These are phyloP conservation scores for Oreochromis aureus DNA, from an alignment of 2,113 vertebrate genomes.

Conservation along the genomic window DNA sequence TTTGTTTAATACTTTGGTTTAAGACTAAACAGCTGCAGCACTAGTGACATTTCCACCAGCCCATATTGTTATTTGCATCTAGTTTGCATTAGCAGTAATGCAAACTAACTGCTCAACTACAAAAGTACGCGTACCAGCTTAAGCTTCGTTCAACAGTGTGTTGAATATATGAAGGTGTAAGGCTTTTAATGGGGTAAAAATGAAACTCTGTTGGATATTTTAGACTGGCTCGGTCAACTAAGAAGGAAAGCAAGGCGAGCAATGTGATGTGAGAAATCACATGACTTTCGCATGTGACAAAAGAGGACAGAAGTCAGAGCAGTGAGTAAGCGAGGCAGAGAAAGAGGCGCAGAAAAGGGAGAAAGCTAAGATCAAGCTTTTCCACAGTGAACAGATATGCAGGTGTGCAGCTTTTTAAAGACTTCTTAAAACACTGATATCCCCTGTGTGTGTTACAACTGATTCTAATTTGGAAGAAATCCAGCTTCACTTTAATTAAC, in stretches of 20 bases:
- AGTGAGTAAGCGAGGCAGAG: not conserved
- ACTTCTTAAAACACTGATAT: not conserved
- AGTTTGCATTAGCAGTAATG: not conserved
- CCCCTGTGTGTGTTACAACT: constrained; percentile 10
- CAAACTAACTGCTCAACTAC: not conserved
- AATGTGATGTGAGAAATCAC: not conserved
- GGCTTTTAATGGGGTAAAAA: not conserved
- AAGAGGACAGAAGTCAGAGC: not conserved
- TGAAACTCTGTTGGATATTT: not conserved
- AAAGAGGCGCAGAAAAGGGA: not conserved
- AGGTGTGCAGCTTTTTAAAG: constrained; percentile 3
- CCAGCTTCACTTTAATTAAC: constrained; percentile 26
- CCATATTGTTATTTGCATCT: not conserved
- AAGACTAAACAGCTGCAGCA: not conserved
- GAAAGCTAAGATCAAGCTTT: not conserved
- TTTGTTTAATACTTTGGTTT: not conserved
- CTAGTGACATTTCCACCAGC: not conserved
- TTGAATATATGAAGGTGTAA: not conserved
- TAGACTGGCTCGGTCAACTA: not conserved
- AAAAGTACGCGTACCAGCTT: not conserved
- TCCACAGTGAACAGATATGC: not conserved
- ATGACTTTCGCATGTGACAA: not conserved
- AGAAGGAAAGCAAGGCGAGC: not conserved
- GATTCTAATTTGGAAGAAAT: constrained; percentile 19
- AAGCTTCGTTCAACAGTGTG: not conserved